Evolutionary conservation across 2,888 invertebrate species (phyloP), one percentile per base, ranked within the genome.

Genomic region (Adela reaumurella): DNA sequence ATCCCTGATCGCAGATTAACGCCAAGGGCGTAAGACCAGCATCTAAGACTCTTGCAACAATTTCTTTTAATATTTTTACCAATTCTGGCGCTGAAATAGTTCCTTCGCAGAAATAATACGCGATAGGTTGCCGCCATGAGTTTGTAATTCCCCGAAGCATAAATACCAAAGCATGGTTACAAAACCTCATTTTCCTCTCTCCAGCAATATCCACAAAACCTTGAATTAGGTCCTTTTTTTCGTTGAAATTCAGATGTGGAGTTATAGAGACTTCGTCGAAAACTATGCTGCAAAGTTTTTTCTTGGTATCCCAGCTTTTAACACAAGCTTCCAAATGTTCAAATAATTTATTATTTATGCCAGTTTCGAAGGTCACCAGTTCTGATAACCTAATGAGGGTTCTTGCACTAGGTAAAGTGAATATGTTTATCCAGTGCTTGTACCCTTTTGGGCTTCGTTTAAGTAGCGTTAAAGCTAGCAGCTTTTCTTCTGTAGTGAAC

Each of bases 71-170:
- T 6, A 24, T 24, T 24, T 24, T 24, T 24, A 5, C 10, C 24
- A 24, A 10, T 5, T 5, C 5, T 24, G 24, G 6, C 10, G 24
- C 24, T 6, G 24, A 10, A 24, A 10, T 24, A 10, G 24, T 24
- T 24, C 24, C 24, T 10, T 24, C 24, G 10, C 24, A 28, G 24
- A 45, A 45, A 19, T 45, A 45, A 45, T 19, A 47, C 43, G 45
- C 46, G 44, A 41, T 4, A 46, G 14, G 18, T 43, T 3, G 53
- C 54, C 55, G n/a, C 56, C 56, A 54, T 54, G 55, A 44, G 55
- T 54, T 14, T 53, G 55, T 50, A 46, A 42, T 42, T 2, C 56
- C 53, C 45, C 49, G 43, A 8, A 54, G 45, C 51, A 55, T 53
- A 28, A 54, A 50, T 17, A 53, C 50, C 28, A 49, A 43, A 24